Percentiles rank a stretch among this genome's conserved stretches.
phyloP scores from a whole-genome alignment of 2,888 invertebrate species.

The Drosophila heteroneura region DNA sequence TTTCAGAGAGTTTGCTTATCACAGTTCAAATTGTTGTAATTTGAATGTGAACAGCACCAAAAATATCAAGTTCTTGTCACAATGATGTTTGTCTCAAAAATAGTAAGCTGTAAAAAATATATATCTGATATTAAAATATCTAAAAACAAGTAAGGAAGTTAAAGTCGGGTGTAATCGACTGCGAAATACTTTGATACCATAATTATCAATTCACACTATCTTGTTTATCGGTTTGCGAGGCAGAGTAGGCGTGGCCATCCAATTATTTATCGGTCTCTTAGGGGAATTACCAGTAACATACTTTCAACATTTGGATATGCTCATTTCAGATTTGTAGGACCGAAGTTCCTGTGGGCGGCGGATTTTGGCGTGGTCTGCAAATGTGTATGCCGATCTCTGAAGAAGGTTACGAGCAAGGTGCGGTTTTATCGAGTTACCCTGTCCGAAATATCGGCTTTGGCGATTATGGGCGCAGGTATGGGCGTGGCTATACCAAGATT shows the following conservation, averaged over 20 bases:
- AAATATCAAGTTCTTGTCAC: neutral
- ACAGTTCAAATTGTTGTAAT: neutral
- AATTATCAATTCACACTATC: neutral
- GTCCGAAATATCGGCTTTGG: neutral
- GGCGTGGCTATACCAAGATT: neutral
- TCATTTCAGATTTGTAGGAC: too few species aligned
- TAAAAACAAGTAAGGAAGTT: constrained; percentile 29
- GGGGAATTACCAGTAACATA: neutral
- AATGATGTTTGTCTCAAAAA: too few species aligned
- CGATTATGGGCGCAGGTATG: neutral
- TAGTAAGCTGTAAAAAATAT: too few species aligned
- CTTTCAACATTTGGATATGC: too few species aligned
- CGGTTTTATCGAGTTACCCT: neutral
- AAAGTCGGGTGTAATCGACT: neutral
- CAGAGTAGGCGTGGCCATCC: neutral
- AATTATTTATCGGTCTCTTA: neutral
- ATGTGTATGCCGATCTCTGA: neutral
- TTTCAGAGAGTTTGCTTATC: neutral
- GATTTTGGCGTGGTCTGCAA: too few species aligned
- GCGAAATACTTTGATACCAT: neutral
- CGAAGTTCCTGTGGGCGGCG: too few species aligned
- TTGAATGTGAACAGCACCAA: neutral
- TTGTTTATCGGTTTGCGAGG: neutral
- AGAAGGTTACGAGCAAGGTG: neutral
- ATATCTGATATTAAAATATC: neutral